Base-by-base conservation (phyloP, 2,113 vertebrate genomes). In the Rhinichthys klamathensis region DNA sequence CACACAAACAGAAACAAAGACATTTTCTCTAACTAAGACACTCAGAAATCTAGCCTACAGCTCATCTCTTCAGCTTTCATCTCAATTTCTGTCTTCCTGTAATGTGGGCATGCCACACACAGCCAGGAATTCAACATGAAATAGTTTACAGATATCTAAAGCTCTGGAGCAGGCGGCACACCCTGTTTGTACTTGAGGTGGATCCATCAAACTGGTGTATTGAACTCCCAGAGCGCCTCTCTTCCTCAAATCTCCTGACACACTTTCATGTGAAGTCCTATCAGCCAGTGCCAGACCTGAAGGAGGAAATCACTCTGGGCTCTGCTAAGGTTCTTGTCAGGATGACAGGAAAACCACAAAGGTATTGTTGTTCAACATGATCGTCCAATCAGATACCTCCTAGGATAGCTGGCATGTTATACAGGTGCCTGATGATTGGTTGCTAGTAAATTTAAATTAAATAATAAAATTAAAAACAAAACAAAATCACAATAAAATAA, bases 171-270 rank as follows among this genome's bases (percentile, higher is more conserved):
- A 72, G 35, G 49, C 46, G 46, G 27, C 70, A 67, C 46, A 60
- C 41, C 51, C 38, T 81, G 49, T 84, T 76, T 65, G 78, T 70
- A 35, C 74, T 77, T 60, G 81, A 77, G 23, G 70, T 58, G 32
- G 77, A 77, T 81, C 63, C 61, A 81, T 81, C 61, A 81, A 13
- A 38, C 16, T n/a, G 16, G 35, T 16, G 49, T 67, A 23, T 51
- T 78, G 32, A 65, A 84, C 84, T 86, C 84, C 81, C 81, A 41
- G 16, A 18, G 41, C 58, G 73, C 76, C 46, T 60, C 46, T 51
- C 23, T 88, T 86, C 81, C 23, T 84, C 76, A 82, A 77, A 84
- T 80, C 77, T 81, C 73, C 82, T 70, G 38, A 73, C 60, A 21
- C 41, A 67, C 77, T 82, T 75, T 86, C 82, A 86, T 21, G 54